These are phyloP conservation scores for Xenopus laevis DNA, from an alignment of 2,113 vertebrate species.

Conservation along the genomic window DNA sequence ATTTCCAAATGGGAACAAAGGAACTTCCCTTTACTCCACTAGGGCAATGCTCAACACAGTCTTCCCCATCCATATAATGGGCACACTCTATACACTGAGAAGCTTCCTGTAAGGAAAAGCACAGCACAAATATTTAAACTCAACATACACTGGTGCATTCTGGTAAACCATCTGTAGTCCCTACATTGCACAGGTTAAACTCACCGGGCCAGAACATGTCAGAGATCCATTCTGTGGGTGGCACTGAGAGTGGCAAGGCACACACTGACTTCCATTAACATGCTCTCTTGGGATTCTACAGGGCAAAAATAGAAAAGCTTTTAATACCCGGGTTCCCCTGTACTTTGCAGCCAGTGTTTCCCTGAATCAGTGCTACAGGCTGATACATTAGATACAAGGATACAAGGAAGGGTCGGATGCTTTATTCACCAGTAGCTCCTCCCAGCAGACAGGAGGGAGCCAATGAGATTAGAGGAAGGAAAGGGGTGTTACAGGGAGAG, in stretches of 20 bases:
- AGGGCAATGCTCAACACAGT: constrained; percentile 86
- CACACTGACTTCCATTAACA: constrained; percentile 67
- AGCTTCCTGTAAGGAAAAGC: constrained; percentile 63
- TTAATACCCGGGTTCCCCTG: too few species aligned
- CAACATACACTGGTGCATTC: neutral
- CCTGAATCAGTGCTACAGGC: too few species aligned
- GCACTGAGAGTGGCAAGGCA: constrained; percentile 84
- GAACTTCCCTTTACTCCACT: constrained; percentile 83
- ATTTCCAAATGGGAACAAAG: constrained; percentile 88
- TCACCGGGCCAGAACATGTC: constrained; percentile 83
- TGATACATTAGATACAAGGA: too few species aligned
- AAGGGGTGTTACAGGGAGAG: too few species aligned
- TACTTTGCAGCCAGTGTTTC: too few species aligned
- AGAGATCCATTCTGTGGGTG: constrained; percentile 77
- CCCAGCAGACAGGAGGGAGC: too few species aligned
- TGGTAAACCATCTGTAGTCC: neutral
- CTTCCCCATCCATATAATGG: constrained; percentile 74
- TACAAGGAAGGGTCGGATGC: too few species aligned
- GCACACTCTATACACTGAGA: constrained; percentile 78
- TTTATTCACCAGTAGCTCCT: too few species aligned
- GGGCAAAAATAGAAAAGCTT: neutral
- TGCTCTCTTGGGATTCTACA: constrained; percentile 74
- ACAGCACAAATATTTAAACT: neutral
- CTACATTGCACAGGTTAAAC: constrained; percentile 13
- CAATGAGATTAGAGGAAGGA: too few species aligned